Base-by-base conservation (phyloP, 2,888 invertebrate species). In the Aethes cnicana region DNA sequence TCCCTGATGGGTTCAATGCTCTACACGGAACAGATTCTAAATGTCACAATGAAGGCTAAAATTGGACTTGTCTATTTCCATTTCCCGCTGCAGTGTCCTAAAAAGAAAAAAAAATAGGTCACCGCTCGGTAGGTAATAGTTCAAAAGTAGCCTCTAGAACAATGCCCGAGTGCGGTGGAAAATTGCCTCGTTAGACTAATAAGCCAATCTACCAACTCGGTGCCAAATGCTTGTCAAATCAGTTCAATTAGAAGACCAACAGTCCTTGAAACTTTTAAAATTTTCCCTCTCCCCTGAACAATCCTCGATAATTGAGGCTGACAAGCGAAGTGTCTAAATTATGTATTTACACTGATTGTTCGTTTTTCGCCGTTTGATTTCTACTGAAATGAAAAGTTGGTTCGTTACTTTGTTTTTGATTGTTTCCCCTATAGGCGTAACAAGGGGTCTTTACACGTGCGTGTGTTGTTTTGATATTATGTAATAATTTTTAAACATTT, bases 181-280 rank as follows among this genome's bases (percentile, higher is more conserved):
- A 44, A 37, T 44, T 18, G 14, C 30, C 44, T 52, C 32, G 14
- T 39, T 44, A 26, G 7, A 18, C 25, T 44, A 44, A 39, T 37
- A 44, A 50, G 23, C 35, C 26, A 48, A 48, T 43, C 28, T 21
- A 28, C 17, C 23, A 36, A 30, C 33, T 46, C 44, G 41, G 33
- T 54, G 47, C 52, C 47, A 44, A 52, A 44, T 32, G 37, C 44
- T 52, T 47, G 42, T 52, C 48, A 55, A 56, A 54, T 55, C 54
- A 54, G 36, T 55, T 58, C 47, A 56, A 58, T 56, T 55, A 55
- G 56, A 39, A 16, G 35, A n/a, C 28, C 32, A 48, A 43, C 33
- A 41, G 47, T 36, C 53, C 44, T 21, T 21, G 48, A 44, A 53
- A 49, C 56, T 54, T 56, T 56, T 53, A 43, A 47, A 56, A 58